Conservation (phyloP, 1,140 invertebrate genomes). For the Colletes gigas region DNA sequence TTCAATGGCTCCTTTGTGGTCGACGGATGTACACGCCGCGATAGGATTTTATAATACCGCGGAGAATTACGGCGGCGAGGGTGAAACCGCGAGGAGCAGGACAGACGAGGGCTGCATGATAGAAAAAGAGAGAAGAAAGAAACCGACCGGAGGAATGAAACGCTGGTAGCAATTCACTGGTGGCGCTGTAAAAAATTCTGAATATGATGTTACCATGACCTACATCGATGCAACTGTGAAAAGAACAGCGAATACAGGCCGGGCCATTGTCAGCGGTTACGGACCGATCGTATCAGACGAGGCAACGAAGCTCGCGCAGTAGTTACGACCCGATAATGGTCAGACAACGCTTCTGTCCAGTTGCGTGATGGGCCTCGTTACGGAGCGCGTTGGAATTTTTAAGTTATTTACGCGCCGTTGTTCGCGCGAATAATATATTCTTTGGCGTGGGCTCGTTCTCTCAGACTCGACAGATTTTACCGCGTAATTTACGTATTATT, state of each 20-base stretch:
- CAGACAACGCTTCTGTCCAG: conserved; percentile 30
- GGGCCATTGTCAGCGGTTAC: conserved; percentile 50
- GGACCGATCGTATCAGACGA: conserved; percentile 56
- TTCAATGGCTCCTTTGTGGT: conserved; percentile 25
- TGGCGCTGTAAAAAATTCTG: conserved; percentile 44
- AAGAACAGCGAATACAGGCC: conserved; percentile 59
- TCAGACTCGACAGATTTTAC: not conserved
- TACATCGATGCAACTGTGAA: conserved; percentile 58
- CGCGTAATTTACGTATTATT: too few relatives aligned
- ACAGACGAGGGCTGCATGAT: not conserved
- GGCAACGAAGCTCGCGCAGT: conserved; percentile 51
- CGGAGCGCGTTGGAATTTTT: conserved; percentile 45
- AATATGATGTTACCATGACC: conserved; percentile 62
- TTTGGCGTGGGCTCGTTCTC: not conserved
- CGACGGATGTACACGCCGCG: not conserved
- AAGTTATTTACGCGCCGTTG: conserved; percentile 39
- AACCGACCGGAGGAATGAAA: not conserved
- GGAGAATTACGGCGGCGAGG: conserved; percentile 13
- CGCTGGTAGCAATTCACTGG: conserved; percentile 27
- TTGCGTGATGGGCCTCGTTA: conserved; percentile 45
- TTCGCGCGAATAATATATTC: not conserved
- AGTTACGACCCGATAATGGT: conserved; percentile 55
- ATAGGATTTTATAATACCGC: conserved; percentile 26
- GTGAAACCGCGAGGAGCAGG: not conserved
- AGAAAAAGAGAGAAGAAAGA: not conserved